Conservation (phyloP, 2,113 vertebrate species). For the Monopterus albus region DNA sequence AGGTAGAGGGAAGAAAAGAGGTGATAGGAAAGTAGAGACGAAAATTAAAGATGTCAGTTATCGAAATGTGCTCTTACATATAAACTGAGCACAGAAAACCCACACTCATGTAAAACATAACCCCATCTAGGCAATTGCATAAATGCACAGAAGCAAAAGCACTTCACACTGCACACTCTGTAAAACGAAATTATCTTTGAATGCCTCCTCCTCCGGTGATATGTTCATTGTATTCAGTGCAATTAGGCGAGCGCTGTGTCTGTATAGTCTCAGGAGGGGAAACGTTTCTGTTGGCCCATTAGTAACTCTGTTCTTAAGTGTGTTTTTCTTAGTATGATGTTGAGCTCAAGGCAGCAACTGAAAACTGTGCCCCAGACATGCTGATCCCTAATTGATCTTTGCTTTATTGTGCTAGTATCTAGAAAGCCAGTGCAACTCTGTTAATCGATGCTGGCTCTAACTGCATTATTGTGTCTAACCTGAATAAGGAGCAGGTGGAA, state of each 20-base stretch:
- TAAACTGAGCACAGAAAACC: conserved; percentile 8
- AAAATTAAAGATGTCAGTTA: conserved; percentile 5
- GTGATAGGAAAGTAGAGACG: neutral
- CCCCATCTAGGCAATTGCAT: neutral
- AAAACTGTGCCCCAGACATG: conserved; percentile 23
- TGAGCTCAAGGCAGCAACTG: conserved; percentile 21
- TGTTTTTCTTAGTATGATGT: conserved; percentile 14
- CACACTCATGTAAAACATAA: no score
- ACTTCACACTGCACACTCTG: neutral
- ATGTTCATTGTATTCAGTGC: conserved; percentile 6
- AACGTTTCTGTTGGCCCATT: conserved; percentile 14
- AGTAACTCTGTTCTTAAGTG: conserved; percentile 30
- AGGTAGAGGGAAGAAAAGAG: neutral
- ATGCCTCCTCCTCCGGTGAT: conserved; percentile 30
- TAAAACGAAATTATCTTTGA: conserved; percentile 31
- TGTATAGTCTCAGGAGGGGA: conserved; percentile 20
- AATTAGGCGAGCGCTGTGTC: conserved; percentile 38
- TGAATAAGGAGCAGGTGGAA: conserved; percentile 14
- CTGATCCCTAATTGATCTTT: conserved; percentile 37
- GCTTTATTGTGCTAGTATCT: conserved; percentile 3
- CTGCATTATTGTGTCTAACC: neutral
- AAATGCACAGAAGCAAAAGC: conserved; percentile 18
- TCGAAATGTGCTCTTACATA: conserved; percentile 19
- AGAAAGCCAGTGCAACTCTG: neutral
- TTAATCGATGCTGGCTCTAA: neutral